These are phyloP conservation scores for Graptemys geographica DNA, from an alignment of 2,797 vertebrate species.

Conservation along the genomic window DNA sequence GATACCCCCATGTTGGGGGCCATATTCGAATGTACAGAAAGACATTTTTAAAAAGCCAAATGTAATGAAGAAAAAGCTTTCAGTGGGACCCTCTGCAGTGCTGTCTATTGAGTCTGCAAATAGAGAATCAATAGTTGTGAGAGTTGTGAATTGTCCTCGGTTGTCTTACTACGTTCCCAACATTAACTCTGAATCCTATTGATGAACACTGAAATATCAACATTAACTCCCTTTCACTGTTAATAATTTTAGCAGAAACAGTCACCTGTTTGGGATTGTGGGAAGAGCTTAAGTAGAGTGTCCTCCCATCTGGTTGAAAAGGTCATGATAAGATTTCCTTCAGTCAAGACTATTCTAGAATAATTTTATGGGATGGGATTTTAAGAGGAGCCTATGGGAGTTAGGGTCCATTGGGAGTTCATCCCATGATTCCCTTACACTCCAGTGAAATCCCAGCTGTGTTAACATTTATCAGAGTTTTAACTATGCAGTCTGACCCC, in stretches of 20 bases:
- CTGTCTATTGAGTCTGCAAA: neutral
- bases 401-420: no score
- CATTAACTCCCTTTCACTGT: accelerated
- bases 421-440: neutral
- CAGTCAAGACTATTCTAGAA: neutral
- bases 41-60: neutral
- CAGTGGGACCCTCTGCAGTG: neutral
- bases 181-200: accelerated
- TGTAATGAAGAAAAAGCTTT: neutral
- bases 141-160: neutral
- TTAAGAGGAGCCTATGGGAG: neutral
- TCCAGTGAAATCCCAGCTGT: neutral
- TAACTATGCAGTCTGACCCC: neutral
- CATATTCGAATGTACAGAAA: neutral
- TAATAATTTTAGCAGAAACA: neutral
- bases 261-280: accelerated
- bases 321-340: neutral
- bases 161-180: accelerated
- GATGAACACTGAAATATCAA: neutral
- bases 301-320: neutral
- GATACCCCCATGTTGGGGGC: accelerated
- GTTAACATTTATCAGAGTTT: neutral
- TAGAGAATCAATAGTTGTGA: accelerated
- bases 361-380: neutral
- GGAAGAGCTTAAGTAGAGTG: neutral